Percentiles rank a stretch among this genome's conserved stretches.
phyloP scores from a whole-genome alignment of 2,113 vertebrate genomes.

The Murina feae region DNA sequence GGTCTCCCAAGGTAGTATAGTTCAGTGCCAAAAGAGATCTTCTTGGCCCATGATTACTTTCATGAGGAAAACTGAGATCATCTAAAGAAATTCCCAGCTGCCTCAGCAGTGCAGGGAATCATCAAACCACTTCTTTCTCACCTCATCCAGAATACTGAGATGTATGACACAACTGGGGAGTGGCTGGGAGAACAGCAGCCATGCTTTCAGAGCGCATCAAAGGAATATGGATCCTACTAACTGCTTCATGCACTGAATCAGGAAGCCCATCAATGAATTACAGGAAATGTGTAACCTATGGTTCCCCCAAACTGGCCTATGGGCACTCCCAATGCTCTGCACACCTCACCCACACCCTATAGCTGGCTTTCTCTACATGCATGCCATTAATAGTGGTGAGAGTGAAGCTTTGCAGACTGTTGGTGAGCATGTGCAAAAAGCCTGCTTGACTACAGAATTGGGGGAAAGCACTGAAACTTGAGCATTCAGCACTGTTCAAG shows the following conservation, averaged over 20 bases:
- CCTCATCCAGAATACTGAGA: background rate
- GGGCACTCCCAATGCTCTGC: background rate
- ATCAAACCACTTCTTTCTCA: background rate
- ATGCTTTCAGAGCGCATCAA: background rate
- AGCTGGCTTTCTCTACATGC: no score
- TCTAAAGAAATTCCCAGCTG: background rate
- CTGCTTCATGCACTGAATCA: background rate
- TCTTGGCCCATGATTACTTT: background rate
- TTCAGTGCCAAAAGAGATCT: background rate
- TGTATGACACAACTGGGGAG: background rate
- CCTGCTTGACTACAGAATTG: background rate
- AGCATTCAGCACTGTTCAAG: background rate
- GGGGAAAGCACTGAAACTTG: background rate
- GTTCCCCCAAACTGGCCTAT: background rate
- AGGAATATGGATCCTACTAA: background rate
- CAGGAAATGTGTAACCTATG: background rate
- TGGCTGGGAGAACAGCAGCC: background rate
- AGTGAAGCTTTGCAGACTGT: background rate
- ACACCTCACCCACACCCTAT: background rate
- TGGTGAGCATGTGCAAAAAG: background rate
- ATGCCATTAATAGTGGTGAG: background rate
- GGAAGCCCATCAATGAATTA: background rate
- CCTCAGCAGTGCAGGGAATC: background rate
- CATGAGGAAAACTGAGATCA: background rate
- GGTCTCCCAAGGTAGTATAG: background rate